phyloP scores from a whole-genome alignment of 1,140 invertebrate species.

The Zaprionus davidi region DNA sequence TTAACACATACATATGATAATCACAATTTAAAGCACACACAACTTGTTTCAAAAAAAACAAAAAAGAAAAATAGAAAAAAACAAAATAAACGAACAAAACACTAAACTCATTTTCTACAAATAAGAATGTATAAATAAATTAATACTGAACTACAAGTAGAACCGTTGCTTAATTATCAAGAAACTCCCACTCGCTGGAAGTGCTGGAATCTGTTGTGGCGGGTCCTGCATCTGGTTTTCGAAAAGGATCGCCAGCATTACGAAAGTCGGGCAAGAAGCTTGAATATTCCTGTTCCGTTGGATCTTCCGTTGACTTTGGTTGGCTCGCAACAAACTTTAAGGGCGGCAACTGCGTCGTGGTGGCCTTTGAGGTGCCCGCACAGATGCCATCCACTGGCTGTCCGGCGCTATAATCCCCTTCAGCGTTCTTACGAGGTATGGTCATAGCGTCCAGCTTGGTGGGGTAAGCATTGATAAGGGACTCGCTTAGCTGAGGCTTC shows the following conservation, averaged over 20 bases:
- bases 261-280: constrained; percentile 78
- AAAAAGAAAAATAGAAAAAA: neutral
- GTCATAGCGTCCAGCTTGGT: constrained; percentile 53
- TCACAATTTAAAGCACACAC: constrained; percentile 72
- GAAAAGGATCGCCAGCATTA: constrained; percentile 56
- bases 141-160: constrained; percentile 38
- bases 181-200: constrained; percentile 81
- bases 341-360: constrained; percentile 13
- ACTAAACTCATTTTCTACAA: constrained; percentile 10
- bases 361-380: constrained; percentile 24
- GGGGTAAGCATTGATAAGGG: constrained; percentile 60
- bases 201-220: constrained; percentile 66
- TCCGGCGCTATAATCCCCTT: constrained; percentile 51
- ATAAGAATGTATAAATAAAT: constrained; percentile 10
- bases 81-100: constrained; percentile 4
- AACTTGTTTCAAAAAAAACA: constrained; percentile 32
- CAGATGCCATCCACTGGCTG: constrained; percentile 68
- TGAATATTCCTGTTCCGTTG: constrained; percentile 48
- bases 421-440: constrained; percentile 19
- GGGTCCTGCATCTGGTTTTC: constrained; percentile 36
- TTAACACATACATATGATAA: constrained; percentile 43
- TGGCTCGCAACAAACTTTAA: constrained; percentile 60
- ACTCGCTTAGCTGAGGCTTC: constrained; percentile 33
- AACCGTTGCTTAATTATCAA: constrained; percentile 64
- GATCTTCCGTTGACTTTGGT: constrained; percentile 27